Evolutionary conservation across 2,113 vertebrate genomes (phyloP).

Genomic region (Lepidiolamprologus cunningtoni): DNA sequence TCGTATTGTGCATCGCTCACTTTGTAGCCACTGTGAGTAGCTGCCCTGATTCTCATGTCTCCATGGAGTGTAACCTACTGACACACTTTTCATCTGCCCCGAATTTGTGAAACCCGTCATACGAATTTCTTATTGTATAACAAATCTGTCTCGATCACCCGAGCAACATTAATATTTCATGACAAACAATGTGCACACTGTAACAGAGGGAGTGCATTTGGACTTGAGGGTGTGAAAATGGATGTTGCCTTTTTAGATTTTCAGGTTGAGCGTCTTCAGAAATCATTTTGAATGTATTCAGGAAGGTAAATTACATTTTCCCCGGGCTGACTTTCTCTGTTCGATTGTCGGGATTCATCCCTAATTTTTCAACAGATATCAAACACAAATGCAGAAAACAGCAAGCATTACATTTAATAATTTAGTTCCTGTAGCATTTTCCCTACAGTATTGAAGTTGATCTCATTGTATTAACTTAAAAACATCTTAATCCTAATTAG

Average conservation of each 20-base stretch:
- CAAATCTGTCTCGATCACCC: background rate
- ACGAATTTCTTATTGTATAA: background rate
- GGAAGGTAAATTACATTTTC: background rate
- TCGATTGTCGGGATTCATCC: background rate
- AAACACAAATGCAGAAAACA: background rate
- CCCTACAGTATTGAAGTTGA: background rate
- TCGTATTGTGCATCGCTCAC: background rate
- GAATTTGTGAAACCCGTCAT: background rate
- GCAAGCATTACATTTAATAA: background rate
- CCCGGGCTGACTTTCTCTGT: background rate
- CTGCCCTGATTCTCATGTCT: slow-evolving; percentile 39
- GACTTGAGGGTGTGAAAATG: background rate
- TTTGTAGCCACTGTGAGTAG: background rate
- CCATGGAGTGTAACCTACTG: slow-evolving; percentile 53
- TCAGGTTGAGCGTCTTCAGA: background rate
- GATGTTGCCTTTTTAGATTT: background rate
- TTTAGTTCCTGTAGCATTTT: background rate
- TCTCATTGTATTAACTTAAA: background rate
- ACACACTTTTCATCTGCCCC: slow-evolving; percentile 59
- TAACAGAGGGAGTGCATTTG: background rate
- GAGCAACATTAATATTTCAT: background rate
- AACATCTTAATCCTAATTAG: background rate
- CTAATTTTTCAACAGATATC: background rate
- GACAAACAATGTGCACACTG: background rate
- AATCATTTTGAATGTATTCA: background rate